Evolutionary conservation across 2,888 invertebrate genomes (phyloP), one percentile per base, ranked within the genome.

Genomic region (Cetonia aurata): DNA sequence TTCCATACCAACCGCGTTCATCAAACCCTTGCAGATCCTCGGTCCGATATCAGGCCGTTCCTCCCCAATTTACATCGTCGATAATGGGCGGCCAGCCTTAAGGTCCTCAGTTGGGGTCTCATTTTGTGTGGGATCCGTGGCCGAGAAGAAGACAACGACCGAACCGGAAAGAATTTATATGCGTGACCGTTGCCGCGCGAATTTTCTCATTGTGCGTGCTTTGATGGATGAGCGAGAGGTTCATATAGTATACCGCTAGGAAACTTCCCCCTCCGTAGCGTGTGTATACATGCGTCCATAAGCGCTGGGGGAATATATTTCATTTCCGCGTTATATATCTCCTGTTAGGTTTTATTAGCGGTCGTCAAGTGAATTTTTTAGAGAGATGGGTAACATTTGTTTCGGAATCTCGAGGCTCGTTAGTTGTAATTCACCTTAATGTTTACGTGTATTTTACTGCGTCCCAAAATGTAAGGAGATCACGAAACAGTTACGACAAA

Each of bases 31-130:
- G 37, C 56, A 66, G 56, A 71, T 55, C 66, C 71, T 69, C 33
- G 37, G 12, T 56, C 44, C n/a, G 17, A 46, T 31, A 57, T 46
- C 62, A 53, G 48, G 56, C 67, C 53, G 71, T 69, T 71, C 60
- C 72, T 53, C 72, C 69, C 69, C 72, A 65, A 69, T 72, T 72
- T 74, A 71, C 74, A 72, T 71, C 71, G 62, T 62, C 67, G 73
- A 73, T 71, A 73, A 73, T 69, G 70, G 69, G 44, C 70, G 55
- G 46, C 71, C 67, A 59, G 67, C 67, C 72, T 72, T 73, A 70
- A 66, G 65, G 68, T 52, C 70, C 72, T 71, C 71, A 69, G 65
- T 53, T 25, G 41, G 60, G 57, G 52, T 71, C 72, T 62, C 52
- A 60, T 69, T 65, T 50, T 65, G 17, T 65, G 17, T 12, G 52